Evolutionary conservation across 2,113 vertebrate species (phyloP).

Genomic region (Dasyprocta punctata): DNA sequence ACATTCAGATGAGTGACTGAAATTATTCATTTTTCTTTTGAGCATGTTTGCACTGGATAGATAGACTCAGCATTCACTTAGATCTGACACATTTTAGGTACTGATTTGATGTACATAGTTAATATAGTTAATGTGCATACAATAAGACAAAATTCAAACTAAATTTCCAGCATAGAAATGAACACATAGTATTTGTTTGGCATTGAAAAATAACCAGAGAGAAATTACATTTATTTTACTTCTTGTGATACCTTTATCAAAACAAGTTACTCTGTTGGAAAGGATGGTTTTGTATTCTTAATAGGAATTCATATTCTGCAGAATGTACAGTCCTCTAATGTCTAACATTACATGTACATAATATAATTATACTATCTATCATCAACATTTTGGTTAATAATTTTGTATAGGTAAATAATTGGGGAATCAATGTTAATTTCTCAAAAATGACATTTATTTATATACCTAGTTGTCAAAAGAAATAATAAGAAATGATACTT

Average conservation of each 20-base stretch:
- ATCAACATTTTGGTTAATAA: background rate
- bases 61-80: background rate
- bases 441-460: constrained; percentile 14
- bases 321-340: background rate
- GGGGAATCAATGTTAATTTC: background rate
- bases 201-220: background rate
- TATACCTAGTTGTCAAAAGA: background rate
- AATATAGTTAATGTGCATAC: constrained; percentile 58
- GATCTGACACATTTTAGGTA: background rate
- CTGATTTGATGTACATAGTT: background rate
- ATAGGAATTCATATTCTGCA: background rate
- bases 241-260: constrained; percentile 1
- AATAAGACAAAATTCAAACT: background rate
- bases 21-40: constrained; percentile 10
- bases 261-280: background rate
- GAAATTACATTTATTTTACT: background rate
- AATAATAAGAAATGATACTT: background rate
- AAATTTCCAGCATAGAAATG: constrained; percentile 6
- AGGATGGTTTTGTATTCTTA: background rate
- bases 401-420: background rate
- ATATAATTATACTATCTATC: background rate
- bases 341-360: background rate
- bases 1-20: background rate
- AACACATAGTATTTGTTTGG: background rate
- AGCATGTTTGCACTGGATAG: background rate